Conservation (phyloP, 2,113 vertebrate species). For the pig (Sus scrofa) region T2T-Sscrofa CM000824.6:103187501-103188000, state of each 20-base stretch:
- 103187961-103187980: background rate
- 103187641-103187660: background rate
- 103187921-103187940: background rate
- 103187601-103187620: background rate
- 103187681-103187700: background rate
- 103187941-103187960: background rate
- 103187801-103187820: background rate
- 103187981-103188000: background rate
- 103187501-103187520: background rate
- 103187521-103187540: background rate
- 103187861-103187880: background rate
- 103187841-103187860: background rate
- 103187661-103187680: background rate
- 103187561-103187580: too few species aligned
- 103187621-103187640: background rate
- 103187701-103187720: background rate
- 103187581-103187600: background rate
- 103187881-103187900: background rate
- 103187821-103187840: background rate
- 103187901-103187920: background rate
- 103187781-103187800: background rate
- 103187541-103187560: background rate
- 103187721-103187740: background rate
- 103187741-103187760: background rate
- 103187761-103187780: background rate